A percentile compares a stretch with the other conserved stretches of the same genome.
Conservation (phyloP, 2,113 vertebrate species). For the Trematomus loennbergii region DNA sequence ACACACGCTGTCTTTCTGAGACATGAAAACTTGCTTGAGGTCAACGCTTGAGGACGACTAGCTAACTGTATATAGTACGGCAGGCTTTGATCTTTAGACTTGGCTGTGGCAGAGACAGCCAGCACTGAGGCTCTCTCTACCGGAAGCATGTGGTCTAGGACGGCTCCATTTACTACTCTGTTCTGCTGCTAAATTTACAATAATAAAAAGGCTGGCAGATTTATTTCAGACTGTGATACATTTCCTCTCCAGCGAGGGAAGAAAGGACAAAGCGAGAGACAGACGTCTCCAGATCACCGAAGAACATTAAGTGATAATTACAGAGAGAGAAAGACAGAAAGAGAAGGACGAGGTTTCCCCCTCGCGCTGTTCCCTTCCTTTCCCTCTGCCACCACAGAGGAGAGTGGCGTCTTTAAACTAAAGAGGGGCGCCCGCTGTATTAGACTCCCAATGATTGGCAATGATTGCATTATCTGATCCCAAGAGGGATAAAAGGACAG, state of each 20-base stretch:
- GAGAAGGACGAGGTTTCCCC: constrained; percentile 61
- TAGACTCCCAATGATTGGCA: constrained; percentile 75
- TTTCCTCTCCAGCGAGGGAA: constrained; percentile 60
- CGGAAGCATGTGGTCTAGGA: constrained; percentile 78
- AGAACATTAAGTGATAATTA: constrained; percentile 85
- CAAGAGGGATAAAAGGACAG: constrained; percentile 69
- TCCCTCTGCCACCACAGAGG: constrained; percentile 73
- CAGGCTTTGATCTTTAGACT: constrained; percentile 64
- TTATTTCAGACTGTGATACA: constrained; percentile 78
- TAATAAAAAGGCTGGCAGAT: constrained; percentile 81
- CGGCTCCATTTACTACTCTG: constrained; percentile 69
- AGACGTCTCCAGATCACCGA: constrained; percentile 74
- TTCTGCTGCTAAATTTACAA: constrained; percentile 80
- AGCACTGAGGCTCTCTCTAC: constrained; percentile 51
- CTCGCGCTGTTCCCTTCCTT: constrained; percentile 66
- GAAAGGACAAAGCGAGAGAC: constrained; percentile 63
- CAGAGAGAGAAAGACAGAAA: constrained; percentile 72
- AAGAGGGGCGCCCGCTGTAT: constrained; percentile 77
- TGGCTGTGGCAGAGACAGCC: constrained; percentile 67
- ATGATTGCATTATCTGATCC: constrained; percentile 77
- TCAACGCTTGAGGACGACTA: constrained; percentile 47
- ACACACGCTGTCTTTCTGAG: constrained; percentile 50
- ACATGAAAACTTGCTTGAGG: constrained; percentile 63
- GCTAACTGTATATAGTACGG: constrained; percentile 62
- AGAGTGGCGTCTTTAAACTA: constrained; percentile 75